These are phyloP conservation scores for Reticulitermes lucifugus DNA, from an alignment of 2,888 invertebrate genomes.

Conservation along the genomic window DNA sequence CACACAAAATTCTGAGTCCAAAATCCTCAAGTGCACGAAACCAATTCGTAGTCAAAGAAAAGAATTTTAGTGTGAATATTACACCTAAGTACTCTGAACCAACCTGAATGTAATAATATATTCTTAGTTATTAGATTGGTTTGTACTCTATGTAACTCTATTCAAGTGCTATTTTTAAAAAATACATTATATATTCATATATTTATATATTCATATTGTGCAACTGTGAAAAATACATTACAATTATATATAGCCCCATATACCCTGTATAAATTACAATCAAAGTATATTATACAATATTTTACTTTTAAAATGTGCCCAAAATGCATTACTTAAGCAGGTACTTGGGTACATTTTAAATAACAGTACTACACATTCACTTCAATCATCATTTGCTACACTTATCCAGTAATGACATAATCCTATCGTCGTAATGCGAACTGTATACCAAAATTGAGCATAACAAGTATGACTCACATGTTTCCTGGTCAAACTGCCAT, in stretches of 20 bases:
- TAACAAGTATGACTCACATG: too few relatives aligned
- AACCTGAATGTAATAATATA: not conserved
- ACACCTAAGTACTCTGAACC: slow-evolving; percentile 11
- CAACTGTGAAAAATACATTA: slow-evolving; percentile 21
- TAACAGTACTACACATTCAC: not conserved
- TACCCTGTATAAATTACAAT: slow-evolving; percentile 22
- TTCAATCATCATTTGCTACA: not conserved
- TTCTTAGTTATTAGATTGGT: not conserved
- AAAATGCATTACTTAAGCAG: not conserved
- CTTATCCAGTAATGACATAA: too few relatives aligned
- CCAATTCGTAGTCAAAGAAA: not conserved
- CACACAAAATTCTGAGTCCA: not conserved
- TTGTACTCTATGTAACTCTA: not conserved
- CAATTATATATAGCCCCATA: slow-evolving; percentile 8
- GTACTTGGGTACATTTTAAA: slow-evolving; percentile 2
- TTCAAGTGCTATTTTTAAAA: slow-evolving; percentile 11
- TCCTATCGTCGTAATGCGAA: too few relatives aligned
- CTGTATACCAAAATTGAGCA: too few relatives aligned
- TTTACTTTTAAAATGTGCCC: slow-evolving; percentile 13
- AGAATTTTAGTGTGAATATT: not conserved
- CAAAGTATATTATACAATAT: not conserved
- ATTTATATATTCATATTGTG: slow-evolving; percentile 7
- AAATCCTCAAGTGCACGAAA: not conserved
- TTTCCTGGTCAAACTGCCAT: too few relatives aligned
- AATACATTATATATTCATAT: slow-evolving; percentile 8